phyloP scores from a whole-genome alignment of 2,888 invertebrate genomes.

The Drosophila affinis region DNA sequence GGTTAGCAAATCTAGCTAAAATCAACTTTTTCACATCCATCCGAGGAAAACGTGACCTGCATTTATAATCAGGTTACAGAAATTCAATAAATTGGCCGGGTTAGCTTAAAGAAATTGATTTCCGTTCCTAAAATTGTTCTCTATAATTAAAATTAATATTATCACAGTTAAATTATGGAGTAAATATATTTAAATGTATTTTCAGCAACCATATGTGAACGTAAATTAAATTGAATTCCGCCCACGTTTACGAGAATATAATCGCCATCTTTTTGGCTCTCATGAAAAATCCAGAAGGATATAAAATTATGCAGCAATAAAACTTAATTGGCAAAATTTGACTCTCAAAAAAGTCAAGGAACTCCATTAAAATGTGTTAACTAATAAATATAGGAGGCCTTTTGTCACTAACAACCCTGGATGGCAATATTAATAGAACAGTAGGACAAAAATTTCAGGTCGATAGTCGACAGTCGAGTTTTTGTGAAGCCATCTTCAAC shows the following conservation, averaged over 20 bases:
- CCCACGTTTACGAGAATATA: background rate
- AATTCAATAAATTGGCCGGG: constrained; percentile 3
- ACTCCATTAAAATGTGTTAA: constrained; percentile 3
- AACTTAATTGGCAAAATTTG: constrained; percentile 4
- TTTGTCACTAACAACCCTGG: constrained; percentile 3
- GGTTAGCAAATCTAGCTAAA: constrained; percentile 41
- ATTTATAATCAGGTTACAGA: constrained; percentile 4
- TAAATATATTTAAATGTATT: no score
- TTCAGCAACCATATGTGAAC: background rate
- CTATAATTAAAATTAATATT: constrained; percentile 7
- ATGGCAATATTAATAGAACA: constrained; percentile 50
- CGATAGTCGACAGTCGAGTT: constrained; percentile 39
- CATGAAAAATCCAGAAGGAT: background rate
- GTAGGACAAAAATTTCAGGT: constrained; percentile 35
- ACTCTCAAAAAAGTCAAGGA: constrained; percentile 6
- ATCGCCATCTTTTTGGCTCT: background rate
- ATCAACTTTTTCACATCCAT: constrained; percentile 25
- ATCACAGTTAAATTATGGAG: no score
- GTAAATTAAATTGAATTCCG: background rate
- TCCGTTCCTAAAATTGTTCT: background rate
- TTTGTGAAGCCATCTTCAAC: constrained; percentile 32
- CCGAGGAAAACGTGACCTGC: constrained; percentile 19
- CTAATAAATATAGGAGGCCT: background rate
- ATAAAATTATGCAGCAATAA: constrained; percentile 8
- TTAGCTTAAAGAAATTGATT: no score